These are phyloP conservation scores for Calosoma granatense DNA, from an alignment of 1,140 invertebrate genomes.

Conservation along the genomic window DNA sequence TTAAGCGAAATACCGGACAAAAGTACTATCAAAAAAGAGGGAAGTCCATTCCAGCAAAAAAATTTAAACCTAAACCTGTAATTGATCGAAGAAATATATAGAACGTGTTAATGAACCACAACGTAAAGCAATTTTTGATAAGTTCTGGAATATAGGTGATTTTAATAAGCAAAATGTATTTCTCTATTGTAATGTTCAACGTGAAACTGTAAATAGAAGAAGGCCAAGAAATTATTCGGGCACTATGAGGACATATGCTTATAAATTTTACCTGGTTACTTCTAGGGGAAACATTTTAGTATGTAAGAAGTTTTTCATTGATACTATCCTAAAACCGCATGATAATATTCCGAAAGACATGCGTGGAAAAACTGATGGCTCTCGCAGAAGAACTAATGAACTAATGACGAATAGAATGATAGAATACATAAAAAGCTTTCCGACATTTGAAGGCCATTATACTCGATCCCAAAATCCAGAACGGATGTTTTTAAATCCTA, in stretches of 20 bases:
- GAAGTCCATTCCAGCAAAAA: constrained; percentile 15
- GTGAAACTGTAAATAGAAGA: constrained; percentile 17
- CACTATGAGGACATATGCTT: constrained; percentile 14
- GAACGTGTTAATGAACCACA: constrained; percentile 16
- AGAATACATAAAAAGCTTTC: constrained; percentile 22
- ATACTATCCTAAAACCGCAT: constrained; percentile 18
- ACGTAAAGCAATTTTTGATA: constrained; percentile 16
- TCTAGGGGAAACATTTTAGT: constrained; percentile 18
- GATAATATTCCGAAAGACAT: constrained; percentile 20
- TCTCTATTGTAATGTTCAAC: constrained; percentile 15
- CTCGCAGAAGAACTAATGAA: constrained; percentile 21
- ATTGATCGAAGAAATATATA: not conserved
- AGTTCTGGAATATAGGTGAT: constrained; percentile 18
- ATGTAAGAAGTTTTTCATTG: constrained; percentile 21
- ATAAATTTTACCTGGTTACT: constrained; percentile 18
- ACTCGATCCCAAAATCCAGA: constrained; percentile 22
- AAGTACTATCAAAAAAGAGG: constrained; percentile 16
- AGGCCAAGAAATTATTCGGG: constrained; percentile 17
- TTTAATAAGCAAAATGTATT: constrained; percentile 20
- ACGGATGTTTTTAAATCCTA: constrained; percentile 20
- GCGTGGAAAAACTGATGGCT: constrained; percentile 19
- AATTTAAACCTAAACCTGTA: constrained; percentile 17
- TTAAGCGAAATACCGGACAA: constrained; percentile 17
- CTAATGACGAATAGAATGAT: constrained; percentile 18
- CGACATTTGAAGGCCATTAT: constrained; percentile 22